These are phyloP conservation scores for Dreissena rostriformis DNA, from an alignment of 1,140 invertebrate species.

Conservation along the genomic window DNA sequence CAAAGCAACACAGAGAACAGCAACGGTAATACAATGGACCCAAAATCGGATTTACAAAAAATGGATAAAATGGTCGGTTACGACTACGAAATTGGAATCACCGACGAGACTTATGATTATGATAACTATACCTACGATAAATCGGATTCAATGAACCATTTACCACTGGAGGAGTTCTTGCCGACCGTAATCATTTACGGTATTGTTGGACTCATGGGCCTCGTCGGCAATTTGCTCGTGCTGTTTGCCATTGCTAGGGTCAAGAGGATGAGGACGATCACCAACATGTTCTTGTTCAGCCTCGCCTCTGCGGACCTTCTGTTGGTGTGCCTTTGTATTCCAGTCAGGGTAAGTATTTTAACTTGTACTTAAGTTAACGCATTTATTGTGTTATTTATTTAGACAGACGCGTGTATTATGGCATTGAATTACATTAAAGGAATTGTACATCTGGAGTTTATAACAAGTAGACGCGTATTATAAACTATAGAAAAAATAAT, in stretches of 20 bases:
- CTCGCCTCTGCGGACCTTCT: constrained; percentile 88
- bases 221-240: constrained; percentile 59
- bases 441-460: too few species aligned
- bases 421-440: too few species aligned
- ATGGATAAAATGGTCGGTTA: too few species aligned
- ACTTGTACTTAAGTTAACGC: too few species aligned
- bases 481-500: too few species aligned
- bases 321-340: constrained; percentile 88
- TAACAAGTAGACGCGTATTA: too few species aligned
- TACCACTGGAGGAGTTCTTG: constrained; percentile 84
- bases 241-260: constrained; percentile 58
- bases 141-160: constrained; percentile 19
- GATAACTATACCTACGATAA: constrained; percentile 60
- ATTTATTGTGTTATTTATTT: too few species aligned
- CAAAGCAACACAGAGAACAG: too few species aligned
- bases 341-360: constrained; percentile 81
- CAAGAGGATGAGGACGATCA: constrained; percentile 62
- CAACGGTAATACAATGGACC: too few species aligned
- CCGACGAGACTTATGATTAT: not conserved
- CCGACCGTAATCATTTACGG: constrained; percentile 85
- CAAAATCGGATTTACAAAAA: too few species aligned
- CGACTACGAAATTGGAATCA: too few species aligned
- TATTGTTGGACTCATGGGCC: constrained; percentile 81
- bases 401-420: too few species aligned
- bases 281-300: constrained; percentile 86